Percentiles rank a stretch among this genome's conserved stretches.
Conservation (phyloP, 2,888 invertebrate genomes). For the Drosophila ezoana region DNA sequence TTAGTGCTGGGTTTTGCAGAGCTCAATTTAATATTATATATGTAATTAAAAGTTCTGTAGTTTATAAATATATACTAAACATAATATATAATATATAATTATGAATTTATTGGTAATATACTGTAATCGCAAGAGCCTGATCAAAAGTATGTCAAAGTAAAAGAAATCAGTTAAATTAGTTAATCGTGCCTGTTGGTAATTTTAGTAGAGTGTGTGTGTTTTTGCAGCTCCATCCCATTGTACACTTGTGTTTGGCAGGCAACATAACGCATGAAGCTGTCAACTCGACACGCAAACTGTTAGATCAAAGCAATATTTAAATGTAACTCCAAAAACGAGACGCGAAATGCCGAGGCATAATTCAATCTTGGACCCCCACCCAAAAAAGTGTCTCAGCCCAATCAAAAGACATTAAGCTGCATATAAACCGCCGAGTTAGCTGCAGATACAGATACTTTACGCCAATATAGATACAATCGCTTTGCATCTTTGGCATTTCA, state of each 20-base stretch:
- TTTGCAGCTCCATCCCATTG: not conserved
- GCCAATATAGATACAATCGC: constrained; percentile 27
- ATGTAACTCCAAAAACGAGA: constrained; percentile 25
- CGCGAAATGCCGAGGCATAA: constrained; percentile 39
- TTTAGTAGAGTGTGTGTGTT: not conserved
- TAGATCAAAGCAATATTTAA: constrained; percentile 56
- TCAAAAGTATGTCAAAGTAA: too few species aligned
- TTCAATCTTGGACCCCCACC: constrained; percentile 42
- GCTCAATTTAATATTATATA: too few species aligned
- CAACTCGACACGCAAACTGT: constrained; percentile 56
- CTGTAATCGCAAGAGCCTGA: too few species aligned
- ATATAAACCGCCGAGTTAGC: constrained; percentile 26
- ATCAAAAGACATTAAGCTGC: constrained; percentile 43
- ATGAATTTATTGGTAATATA: too few species aligned
- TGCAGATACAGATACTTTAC: constrained; percentile 45
- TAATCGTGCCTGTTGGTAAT: not conserved
- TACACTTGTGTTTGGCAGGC: not conserved
- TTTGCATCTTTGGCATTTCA: constrained; percentile 72
- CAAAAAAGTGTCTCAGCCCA: constrained; percentile 26
- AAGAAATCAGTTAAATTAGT: not conserved
- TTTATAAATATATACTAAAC: too few species aligned
- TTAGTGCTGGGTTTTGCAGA: too few species aligned
- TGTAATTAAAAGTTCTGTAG: too few species aligned
- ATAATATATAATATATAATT: too few species aligned
- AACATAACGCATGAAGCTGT: constrained; percentile 58